phyloP scores from a whole-genome alignment of 2,113 vertebrate species.

The Cephalopholis sonnerati region DNA sequence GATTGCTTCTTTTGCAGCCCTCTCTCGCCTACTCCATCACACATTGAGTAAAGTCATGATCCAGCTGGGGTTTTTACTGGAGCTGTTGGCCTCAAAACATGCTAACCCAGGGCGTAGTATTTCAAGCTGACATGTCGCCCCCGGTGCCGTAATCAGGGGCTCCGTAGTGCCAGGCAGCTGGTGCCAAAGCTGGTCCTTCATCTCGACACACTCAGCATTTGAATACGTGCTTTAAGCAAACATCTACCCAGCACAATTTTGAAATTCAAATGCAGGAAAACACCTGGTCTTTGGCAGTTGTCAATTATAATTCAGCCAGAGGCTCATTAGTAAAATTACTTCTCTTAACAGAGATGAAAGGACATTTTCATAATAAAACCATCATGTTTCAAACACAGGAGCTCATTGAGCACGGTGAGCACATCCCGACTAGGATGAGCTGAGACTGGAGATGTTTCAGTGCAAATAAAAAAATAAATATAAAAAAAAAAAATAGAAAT shows the following conservation, averaged over 20 bases:
- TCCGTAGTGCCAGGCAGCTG: constrained; percentile 57
- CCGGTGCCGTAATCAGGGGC: constrained; percentile 54
- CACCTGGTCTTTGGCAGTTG: constrained; percentile 72
- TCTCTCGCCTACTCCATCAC: constrained; percentile 40
- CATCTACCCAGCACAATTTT: constrained; percentile 34
- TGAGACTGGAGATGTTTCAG: neutral
- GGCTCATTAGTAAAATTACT: constrained; percentile 72
- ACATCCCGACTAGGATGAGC: constrained; percentile 1
- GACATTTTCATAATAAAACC: constrained; percentile 70
- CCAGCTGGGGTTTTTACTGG: constrained; percentile 55
- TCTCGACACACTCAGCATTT: constrained; percentile 61
- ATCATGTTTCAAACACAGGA: constrained; percentile 30
- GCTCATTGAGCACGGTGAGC: neutral
- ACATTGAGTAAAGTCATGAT: constrained; percentile 49
- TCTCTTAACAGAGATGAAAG: constrained; percentile 57
- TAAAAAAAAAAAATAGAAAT: constrained; percentile 11
- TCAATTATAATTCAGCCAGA: constrained; percentile 65
- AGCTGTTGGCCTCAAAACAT: constrained; percentile 56
- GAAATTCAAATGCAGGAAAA: constrained; percentile 65
- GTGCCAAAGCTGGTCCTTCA: constrained; percentile 66
- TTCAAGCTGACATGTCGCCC: constrained; percentile 61
- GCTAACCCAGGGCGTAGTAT: constrained; percentile 44
- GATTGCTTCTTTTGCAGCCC: constrained; percentile 57
- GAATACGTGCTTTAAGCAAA: constrained; percentile 62
- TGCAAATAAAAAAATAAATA: no score